A percentile compares a stretch with the other conserved stretches of the same genome.
These are phyloP conservation scores for Hypselothyrea guttata DNA, from an alignment of 2,888 invertebrate genomes.

Conservation along the genomic window DNA sequence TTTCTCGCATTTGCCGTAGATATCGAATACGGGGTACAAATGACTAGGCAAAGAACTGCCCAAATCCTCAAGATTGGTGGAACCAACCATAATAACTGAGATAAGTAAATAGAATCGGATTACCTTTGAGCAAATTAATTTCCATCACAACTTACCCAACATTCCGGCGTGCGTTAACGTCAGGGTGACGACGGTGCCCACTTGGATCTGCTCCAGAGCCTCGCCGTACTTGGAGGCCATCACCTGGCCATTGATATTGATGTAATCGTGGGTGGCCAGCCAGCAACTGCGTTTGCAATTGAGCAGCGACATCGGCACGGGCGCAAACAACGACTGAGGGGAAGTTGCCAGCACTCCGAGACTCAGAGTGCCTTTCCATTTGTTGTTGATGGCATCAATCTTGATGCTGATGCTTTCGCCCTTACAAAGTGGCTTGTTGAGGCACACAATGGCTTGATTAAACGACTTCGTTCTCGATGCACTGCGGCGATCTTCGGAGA, in stretches of 20 bases:
- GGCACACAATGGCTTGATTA: constrained; percentile 90
- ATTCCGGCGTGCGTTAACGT: constrained; percentile 89
- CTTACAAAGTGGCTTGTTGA: constrained; percentile 86
- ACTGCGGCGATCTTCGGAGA: constrained; percentile 85
- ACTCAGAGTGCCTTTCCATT: constrained; percentile 90
- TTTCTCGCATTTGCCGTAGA: constrained; percentile 93
- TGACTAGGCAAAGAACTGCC: constrained; percentile 87
- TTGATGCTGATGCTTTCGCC: constrained; percentile 88
- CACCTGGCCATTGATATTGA: constrained; percentile 91
- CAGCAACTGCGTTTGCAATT: constrained; percentile 90
- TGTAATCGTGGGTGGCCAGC: constrained; percentile 91
- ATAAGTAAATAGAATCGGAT: background rate
- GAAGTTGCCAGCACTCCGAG: constrained; percentile 91
- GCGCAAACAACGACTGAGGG: constrained; percentile 83
- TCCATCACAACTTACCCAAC: constrained; percentile 82
- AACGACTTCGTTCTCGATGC: constrained; percentile 91
- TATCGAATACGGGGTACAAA: constrained; percentile 91
- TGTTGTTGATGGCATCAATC: constrained; percentile 87
- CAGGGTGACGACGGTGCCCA: constrained; percentile 89
- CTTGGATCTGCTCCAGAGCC: constrained; percentile 87
- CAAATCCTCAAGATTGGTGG: constrained; percentile 88
- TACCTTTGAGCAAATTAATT: background rate
- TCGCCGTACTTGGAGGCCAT: constrained; percentile 89
- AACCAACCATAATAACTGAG: constrained; percentile 86
- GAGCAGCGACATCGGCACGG: constrained; percentile 80